Evolutionary conservation across 2,113 vertebrate species (phyloP), one percentile per base, ranked within the genome.

Genomic region (Lepisosteus osseus): DNA sequence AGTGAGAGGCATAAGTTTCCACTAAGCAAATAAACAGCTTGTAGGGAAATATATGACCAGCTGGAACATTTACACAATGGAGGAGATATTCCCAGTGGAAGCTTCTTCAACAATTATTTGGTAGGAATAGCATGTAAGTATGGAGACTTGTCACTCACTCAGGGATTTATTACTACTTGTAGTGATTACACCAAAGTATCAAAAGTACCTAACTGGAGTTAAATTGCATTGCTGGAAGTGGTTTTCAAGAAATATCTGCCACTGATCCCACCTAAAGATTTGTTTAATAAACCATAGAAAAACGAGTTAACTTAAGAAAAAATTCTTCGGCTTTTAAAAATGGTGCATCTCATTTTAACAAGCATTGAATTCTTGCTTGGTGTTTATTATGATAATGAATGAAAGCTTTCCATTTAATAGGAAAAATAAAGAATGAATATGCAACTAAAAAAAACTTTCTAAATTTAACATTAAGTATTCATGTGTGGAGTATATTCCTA

Each of bases 231-330:
- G 57, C 59, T 65, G 62, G 64, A 72, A 70, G 59, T 61, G 4
- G 56, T 61, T 61, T 59, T 13, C 17, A 55, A 69, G 68, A 57
- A 69, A 56, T 42, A 7, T 11, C 54, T 57, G 12, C 47, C 55
- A 40, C 71, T 67, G 56, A 61, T 45, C 54, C 42, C 43, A 59
- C 17, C 29, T 8, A 59, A 55, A 59, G 71, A 44, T 17, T 6
- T 72, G 41, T 72, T 67, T 67, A 72, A 56, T 55, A 72, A 65
- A 44, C 70, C 17, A 40, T 45, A 45, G 29, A 29, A 51, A 51
- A 51, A 51, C 9, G 1, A 51, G 9, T 51, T 1, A 51, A 51
- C 47, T 51, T 51, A 5, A 51, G 1, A 1, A 1, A 51, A 51
- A 51, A 51, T 51, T 9, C 1, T 5, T 9, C 47, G 9, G 5